Conservation (phyloP, 1,140 invertebrate species). For the Adelges cooleyi region DNA sequence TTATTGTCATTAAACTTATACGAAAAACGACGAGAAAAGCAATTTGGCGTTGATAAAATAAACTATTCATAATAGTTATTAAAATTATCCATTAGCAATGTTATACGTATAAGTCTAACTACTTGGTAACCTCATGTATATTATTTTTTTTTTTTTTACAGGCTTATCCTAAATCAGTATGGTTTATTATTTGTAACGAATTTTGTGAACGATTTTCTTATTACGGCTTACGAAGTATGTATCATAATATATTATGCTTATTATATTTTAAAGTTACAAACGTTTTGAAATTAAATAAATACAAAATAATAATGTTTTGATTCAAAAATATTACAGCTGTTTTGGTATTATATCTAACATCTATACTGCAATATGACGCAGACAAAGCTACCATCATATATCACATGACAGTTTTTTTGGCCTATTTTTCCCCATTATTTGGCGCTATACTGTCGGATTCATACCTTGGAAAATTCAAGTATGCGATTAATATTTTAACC, state of each 20-base stretch:
- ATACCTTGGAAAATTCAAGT: slow-evolving; percentile 49
- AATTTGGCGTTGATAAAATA: no score
- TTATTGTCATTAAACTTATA: no score
- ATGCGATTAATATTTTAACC: slow-evolving; percentile 31
- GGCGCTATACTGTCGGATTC: slow-evolving; percentile 82
- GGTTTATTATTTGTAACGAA: slow-evolving; percentile 89
- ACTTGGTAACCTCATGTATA: background rate
- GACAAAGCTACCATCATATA: slow-evolving; percentile 63
- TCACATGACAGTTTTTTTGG: slow-evolving; percentile 66
- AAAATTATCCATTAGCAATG: no score
- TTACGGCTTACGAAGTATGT: slow-evolving; percentile 90
- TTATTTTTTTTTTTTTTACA: background rate
- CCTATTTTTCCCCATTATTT: slow-evolving; percentile 74
- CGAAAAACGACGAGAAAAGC: no score
- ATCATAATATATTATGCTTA: no score
- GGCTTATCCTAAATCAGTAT: slow-evolving; percentile 74
- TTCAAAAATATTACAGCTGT: slow-evolving; percentile 49
- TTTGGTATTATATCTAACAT: slow-evolving; percentile 63
- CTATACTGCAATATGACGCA: slow-evolving; percentile 52
- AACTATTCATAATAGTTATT: no score
- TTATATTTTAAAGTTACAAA: no score
- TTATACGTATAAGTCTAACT: no score
- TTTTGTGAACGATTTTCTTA: slow-evolving; percentile 93
- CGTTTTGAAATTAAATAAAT: no score
- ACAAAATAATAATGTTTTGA: no score